Evolutionary conservation across 2,888 invertebrate genomes (phyloP).

Genomic region (Auanema sp.): DNA sequence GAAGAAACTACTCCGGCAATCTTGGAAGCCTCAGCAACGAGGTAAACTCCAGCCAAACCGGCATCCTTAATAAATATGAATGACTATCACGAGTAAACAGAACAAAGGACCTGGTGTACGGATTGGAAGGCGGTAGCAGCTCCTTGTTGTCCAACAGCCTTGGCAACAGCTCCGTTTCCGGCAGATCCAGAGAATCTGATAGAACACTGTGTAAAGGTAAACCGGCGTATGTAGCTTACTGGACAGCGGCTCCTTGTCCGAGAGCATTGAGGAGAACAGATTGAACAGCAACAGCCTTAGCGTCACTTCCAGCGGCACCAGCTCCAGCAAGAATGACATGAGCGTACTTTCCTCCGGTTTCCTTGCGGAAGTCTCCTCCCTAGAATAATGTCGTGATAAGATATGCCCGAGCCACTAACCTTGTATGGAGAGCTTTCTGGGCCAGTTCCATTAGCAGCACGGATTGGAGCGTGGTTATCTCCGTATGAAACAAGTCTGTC

Average conservation of each 20-base stretch:
- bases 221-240: constrained; percentile 20
- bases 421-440: constrained; percentile 17
- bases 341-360: constrained; percentile 23
- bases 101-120: constrained; percentile 20
- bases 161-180: constrained; percentile 25
- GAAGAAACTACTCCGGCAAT: constrained; percentile 32
- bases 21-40: constrained; percentile 43
- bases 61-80: constrained; percentile 18
- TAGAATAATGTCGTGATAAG: constrained; percentile 4
- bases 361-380: constrained; percentile 41
- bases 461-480: constrained; percentile 22
- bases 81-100: not conserved
- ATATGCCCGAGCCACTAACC: constrained; percentile 10
- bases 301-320: constrained; percentile 35
- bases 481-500: constrained; percentile 71
- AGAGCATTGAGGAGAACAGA: constrained; percentile 40
- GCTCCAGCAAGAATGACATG: constrained; percentile 43
- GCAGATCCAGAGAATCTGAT: constrained; percentile 25
- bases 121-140: constrained; percentile 36
- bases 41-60: constrained; percentile 56
- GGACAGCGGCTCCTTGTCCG: constrained; percentile 30
- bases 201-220: too few relatives aligned
- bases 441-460: constrained; percentile 9
- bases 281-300: constrained; percentile 36
- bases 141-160: constrained; percentile 22